phyloP scores from a whole-genome alignment of 2,113 vertebrate genomes.

The Sisor rabdophorus region DNA sequence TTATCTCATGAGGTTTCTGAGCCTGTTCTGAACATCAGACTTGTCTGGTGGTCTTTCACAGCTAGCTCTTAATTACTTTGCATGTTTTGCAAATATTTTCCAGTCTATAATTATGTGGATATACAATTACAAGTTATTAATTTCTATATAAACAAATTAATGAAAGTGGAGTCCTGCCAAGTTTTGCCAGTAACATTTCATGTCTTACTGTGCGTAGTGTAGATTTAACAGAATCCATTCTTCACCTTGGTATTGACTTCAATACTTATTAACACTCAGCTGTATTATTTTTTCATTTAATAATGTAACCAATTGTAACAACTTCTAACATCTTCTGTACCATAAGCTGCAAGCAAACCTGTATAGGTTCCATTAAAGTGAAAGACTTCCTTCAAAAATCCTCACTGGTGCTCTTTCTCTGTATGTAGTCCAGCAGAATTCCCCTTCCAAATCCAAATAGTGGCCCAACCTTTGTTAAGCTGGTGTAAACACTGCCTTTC shows the following conservation, averaged over 20 bases:
- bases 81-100: not conserved
- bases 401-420: not conserved
- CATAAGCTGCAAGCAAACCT: not conserved
- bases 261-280: slow-evolving; percentile 1
- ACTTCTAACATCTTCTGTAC: not conserved
- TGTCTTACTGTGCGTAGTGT: not conserved
- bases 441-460: not conserved
- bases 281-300: not conserved
- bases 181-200: not conserved
- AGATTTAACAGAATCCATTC: not conserved
- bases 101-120: not conserved
- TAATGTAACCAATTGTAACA: not conserved
- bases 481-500: slow-evolving; percentile 22
- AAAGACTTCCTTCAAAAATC: not conserved
- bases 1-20: not conserved
- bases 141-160: not conserved
- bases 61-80: not conserved
- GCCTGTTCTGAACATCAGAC: not conserved
- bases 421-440: not conserved
- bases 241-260: not conserved
- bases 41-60: not conserved
- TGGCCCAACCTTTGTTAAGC: slow-evolving; percentile 6
- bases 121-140: not conserved
- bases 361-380: not conserved
- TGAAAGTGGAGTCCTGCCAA: not conserved